These are phyloP conservation scores for Mus spicilegus DNA, from an alignment of 2,113 vertebrate species.

Conservation along the genomic window DNA sequence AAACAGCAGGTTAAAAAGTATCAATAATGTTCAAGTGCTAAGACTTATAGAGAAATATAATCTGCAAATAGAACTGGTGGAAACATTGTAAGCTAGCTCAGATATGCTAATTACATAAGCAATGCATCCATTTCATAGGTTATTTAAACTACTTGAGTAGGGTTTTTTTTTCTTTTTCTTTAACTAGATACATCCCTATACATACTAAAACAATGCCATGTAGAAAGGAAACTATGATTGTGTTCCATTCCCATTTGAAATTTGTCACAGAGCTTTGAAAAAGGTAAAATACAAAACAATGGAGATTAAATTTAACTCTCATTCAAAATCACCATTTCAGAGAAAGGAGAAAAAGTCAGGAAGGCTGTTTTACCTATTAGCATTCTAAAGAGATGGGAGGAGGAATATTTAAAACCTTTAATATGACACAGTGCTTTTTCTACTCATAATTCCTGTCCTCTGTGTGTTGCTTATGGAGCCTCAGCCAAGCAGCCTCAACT, in stretches of 20 bases:
- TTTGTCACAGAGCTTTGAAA: slow-evolving; percentile 11
- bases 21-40: not conserved
- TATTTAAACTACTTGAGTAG: not conserved
- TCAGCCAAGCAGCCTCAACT: not conserved
- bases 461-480: not conserved
- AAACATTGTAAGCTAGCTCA: not conserved
- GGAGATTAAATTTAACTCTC: slow-evolving; percentile 49
- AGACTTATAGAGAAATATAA: not conserved
- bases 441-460: not conserved
- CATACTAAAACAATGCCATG: not conserved
- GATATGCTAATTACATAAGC: not conserved
- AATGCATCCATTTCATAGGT: not conserved
- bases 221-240: not conserved
- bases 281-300: slow-evolving; percentile 15
- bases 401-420: not conserved
- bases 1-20: not conserved
- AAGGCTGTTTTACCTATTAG: not conserved
- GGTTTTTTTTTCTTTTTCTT: not conserved
- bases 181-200: not conserved
- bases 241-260: slow-evolving; percentile 45
- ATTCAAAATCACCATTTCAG: slow-evolving; percentile 43
- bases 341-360: slow-evolving; percentile 47
- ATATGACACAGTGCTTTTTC: not conserved
- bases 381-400: not conserved
- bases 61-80: not conserved